These are phyloP conservation scores for Phyllotreta cruciferae DNA, from an alignment of 2,888 invertebrate genomes.

Conservation along the genomic window DNA sequence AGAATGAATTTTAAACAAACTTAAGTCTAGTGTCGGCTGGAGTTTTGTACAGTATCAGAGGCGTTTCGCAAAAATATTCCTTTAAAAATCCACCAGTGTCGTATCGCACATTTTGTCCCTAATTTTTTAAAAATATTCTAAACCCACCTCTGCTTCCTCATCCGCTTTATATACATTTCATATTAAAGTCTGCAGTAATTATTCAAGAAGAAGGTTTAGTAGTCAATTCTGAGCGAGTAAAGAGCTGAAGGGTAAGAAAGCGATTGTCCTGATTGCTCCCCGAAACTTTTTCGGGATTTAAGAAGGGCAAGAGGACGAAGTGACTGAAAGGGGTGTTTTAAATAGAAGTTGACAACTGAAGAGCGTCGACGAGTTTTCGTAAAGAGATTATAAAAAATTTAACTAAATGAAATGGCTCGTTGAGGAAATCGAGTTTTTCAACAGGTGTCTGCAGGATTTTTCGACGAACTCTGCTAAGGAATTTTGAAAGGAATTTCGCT, in stretches of 20 bases:
- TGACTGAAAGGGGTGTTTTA: conserved; percentile 15
- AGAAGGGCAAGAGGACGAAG: conserved; percentile 22
- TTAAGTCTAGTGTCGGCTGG: conserved; percentile 41
- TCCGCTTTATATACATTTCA: conserved; percentile 13
- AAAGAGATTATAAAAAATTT: conserved; percentile 18
- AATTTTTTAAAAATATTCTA: too few species aligned
- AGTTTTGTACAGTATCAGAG: conserved; percentile 37
- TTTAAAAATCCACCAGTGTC: too few species aligned
- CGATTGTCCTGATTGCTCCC: conserved; percentile 27
- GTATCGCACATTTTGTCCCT: too few species aligned
- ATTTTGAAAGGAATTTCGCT: too few species aligned
- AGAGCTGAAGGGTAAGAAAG: conserved; percentile 19
- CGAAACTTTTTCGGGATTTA: conserved; percentile 24
- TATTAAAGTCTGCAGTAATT: conserved; percentile 33
- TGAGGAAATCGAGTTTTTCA: background rate
- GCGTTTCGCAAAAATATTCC: conserved; percentile 7
- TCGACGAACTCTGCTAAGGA: too few species aligned
- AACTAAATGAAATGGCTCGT: conserved; percentile 10
- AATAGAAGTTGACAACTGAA: conserved; percentile 32
- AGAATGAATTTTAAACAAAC: conserved; percentile 45
- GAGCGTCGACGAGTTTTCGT: conserved; percentile 13
- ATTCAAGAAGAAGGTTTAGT: conserved; percentile 34
- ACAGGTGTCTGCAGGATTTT: conserved; percentile 12
- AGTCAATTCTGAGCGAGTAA: conserved; percentile 29
- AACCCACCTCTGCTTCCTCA: conserved; percentile 18